Percentiles rank a stretch among this genome's conserved stretches.
phyloP scores from a whole-genome alignment of 2,888 invertebrate genomes.

The Calameuta filiformis region DNA sequence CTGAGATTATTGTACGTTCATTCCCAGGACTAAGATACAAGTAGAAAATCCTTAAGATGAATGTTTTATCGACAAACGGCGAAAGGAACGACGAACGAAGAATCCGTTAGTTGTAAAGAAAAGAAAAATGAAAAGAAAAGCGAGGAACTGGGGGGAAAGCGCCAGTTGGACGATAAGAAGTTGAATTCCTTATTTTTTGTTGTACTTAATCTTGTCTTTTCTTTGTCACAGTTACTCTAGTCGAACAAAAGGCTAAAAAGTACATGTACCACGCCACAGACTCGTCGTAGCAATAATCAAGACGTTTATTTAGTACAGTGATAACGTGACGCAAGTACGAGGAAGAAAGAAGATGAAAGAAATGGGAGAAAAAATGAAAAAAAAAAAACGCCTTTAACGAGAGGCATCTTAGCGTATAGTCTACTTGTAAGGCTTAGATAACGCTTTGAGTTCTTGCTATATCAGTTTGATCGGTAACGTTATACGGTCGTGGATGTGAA shows the following conservation, averaged over 20 bases:
- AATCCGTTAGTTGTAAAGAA: neutral
- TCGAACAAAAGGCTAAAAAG: neutral
- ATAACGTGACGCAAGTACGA: neutral
- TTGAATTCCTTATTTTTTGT: neutral
- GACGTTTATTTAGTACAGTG: neutral
- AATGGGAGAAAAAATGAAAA: neutral
- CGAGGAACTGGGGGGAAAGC: neutral
- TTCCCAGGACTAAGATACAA: neutral
- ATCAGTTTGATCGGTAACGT: neutral
- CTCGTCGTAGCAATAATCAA: neutral
- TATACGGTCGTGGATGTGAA: neutral
- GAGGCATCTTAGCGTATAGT: neutral
- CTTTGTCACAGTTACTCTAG: neutral
- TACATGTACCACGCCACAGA: neutral
- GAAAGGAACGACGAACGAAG: neutral
- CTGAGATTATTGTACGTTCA: neutral
- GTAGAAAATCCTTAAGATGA: neutral
- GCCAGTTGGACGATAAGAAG: neutral
- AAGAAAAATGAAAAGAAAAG: neutral
- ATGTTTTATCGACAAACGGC: neutral
- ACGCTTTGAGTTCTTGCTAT: neutral
- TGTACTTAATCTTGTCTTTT: neutral
- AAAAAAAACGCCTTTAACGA: neutral
- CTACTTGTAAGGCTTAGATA: neutral
- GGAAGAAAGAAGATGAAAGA: neutral